A percentile compares a stretch with the other conserved stretches of the same genome.
These are phyloP conservation scores for Ophion ellenae DNA, from an alignment of 2,888 invertebrate genomes.

Conservation along the genomic window DNA sequence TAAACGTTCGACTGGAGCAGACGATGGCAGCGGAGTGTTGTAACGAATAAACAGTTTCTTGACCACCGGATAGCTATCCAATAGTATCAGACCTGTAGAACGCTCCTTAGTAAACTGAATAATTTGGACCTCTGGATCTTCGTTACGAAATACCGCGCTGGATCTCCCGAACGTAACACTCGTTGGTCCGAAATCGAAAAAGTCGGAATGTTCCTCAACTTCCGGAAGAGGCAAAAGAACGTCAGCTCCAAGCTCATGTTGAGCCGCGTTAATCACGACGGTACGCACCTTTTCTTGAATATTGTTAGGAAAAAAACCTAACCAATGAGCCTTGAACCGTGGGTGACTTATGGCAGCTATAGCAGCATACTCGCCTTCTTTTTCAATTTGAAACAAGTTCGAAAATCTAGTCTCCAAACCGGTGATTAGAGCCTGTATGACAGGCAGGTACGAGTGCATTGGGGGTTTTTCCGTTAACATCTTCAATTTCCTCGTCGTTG, in stretches of 20 bases:
- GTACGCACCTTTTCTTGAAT: background rate
- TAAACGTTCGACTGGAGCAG: conserved; percentile 26
- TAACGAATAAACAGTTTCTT: background rate
- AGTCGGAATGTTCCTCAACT: no score
- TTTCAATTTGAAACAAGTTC: conserved; percentile 29
- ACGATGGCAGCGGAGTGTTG: conserved; percentile 22
- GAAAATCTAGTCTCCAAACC: conserved; percentile 10
- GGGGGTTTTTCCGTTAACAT: background rate
- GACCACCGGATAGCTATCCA: background rate
- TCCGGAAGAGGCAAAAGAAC: no score
- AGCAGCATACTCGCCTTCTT: conserved; percentile 2
- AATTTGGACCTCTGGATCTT: background rate
- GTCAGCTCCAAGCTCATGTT: no score
- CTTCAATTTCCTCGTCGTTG: conserved; percentile 26
- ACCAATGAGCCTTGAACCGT: conserved; percentile 40
- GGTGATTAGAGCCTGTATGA: background rate
- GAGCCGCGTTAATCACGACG: background rate
- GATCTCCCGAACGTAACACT: no score
- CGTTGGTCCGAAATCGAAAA: no score
- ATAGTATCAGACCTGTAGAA: background rate
- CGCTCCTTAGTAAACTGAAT: background rate
- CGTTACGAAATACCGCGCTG: no score
- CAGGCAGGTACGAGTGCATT: background rate
- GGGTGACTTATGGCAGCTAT: conserved; percentile 43
- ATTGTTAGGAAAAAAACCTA: background rate